Evolutionary conservation across 2,888 invertebrate species (phyloP), one percentile per base, ranked within the genome.

Genomic region (Leucania comma): DNA sequence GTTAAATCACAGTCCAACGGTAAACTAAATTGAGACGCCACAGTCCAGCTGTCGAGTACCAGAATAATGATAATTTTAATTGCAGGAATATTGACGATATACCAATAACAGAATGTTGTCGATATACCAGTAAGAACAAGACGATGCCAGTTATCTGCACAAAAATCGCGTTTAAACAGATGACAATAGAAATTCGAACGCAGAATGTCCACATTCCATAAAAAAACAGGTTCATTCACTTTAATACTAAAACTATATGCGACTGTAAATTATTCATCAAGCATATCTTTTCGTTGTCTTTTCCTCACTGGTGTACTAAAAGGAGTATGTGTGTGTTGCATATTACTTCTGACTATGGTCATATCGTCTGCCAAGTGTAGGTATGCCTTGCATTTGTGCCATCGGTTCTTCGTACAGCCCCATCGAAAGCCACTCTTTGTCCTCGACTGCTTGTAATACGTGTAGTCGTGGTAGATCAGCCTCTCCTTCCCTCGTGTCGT

Each of bases 371-470:
- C 91, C 51, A 96, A 83, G 70, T 96, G 95, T 8, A 96, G 86
- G 72, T 91, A 95, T 0, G 95, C 95, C 83, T 93, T 95, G 82
- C 96, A 96, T 59, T 88, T 92, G 72, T 95, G 95, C 95, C 95
- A 95, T 2, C 95, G 86, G 87, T 95, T 95, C 88, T 95, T 95
- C 6, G 95, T 95, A 80, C 96, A 96, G 1, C 95, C 95, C 96
- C 96, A 96, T 58, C 96, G 86, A 87, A 95, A 95, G 0, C 96
- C 96, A 61, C 84, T 89, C 24, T 92, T 88, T 2, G 95, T 95
- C 22, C 92, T 87, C 75, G 93, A 94, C 79, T 95, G 95, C 85
- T 95, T 95, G 88, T 95, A 96, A 84, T 95, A 96, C 0, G 95
- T 94, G 80, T 90, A 95, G 86, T 95, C 91, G 78, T 93, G 81